These are phyloP conservation scores for Stomorhina lunata DNA, from an alignment of 2,888 invertebrate species.

Conservation along the genomic window DNA sequence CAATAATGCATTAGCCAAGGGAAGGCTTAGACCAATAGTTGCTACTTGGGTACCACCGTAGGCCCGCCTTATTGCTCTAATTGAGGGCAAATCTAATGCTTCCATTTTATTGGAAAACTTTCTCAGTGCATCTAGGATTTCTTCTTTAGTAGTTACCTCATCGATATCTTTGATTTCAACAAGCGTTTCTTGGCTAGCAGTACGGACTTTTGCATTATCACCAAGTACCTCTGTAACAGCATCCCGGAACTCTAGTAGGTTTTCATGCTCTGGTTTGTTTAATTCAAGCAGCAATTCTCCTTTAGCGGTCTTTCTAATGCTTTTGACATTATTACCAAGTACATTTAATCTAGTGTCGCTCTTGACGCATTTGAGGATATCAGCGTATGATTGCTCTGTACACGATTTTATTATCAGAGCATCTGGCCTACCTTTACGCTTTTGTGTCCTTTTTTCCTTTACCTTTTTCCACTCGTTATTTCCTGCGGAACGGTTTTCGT, in stretches of 20 bases:
- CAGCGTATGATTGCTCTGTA: not conserved
- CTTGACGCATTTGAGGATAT: not conserved
- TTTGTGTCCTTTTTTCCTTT: not conserved
- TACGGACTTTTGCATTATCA: not conserved
- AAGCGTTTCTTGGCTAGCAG: not conserved
- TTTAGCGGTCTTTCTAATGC: not conserved
- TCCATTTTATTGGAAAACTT: not conserved
- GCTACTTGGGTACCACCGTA: not conserved
- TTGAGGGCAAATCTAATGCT: not conserved
- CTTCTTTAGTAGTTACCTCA: not conserved
- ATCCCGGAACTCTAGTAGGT: not conserved
- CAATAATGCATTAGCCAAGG: not conserved
- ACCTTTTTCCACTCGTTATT: not conserved
- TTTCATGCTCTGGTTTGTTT: no score
- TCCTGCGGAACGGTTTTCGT: not conserved
- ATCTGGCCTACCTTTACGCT: not conserved
- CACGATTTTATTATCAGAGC: not conserved
- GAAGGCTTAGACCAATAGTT: not conserved
- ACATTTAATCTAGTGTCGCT: not conserved
- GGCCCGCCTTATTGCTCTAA: not conserved
- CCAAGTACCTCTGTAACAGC: not conserved
- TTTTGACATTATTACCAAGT: not conserved
- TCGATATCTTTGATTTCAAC: not conserved
- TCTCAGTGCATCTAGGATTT: not conserved
- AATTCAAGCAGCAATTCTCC: not conserved